Percentiles rank a stretch among this genome's conserved stretches.
Conservation (phyloP, 2,113 vertebrate species). For the Megalops atlanticus region DNA sequence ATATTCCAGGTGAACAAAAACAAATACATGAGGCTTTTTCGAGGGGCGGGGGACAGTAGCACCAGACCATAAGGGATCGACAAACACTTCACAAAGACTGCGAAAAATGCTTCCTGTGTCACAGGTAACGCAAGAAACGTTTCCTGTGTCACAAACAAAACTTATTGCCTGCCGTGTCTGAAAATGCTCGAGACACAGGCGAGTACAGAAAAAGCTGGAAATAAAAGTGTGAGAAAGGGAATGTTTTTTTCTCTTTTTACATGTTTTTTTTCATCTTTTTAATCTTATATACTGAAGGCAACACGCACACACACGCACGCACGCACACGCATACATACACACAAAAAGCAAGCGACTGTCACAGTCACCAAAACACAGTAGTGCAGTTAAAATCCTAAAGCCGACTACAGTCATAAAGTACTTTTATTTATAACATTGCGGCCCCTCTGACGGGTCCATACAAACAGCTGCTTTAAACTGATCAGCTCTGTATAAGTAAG, state of each 20-base stretch:
- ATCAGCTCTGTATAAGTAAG: slow-evolving; percentile 83
- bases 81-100: slow-evolving; percentile 78
- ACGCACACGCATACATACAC: slow-evolving; percentile 42
- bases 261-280: slow-evolving; percentile 50
- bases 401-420: slow-evolving; percentile 77
- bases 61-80: slow-evolving; percentile 80
- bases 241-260: slow-evolving; percentile 49
- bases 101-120: slow-evolving; percentile 74
- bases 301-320: slow-evolving; percentile 44
- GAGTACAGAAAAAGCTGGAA: slow-evolving; percentile 62
- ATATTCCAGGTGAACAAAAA: neutral
- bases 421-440: slow-evolving; percentile 62
- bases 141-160: slow-evolving; percentile 82
- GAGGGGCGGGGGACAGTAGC: slow-evolving; percentile 58
- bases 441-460: slow-evolving; percentile 72
- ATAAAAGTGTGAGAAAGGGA: slow-evolving; percentile 77
- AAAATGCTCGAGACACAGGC: slow-evolving; percentile 64
- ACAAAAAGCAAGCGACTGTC: slow-evolving; percentile 77
- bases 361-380: slow-evolving; percentile 79
- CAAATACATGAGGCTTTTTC: too few relatives aligned
- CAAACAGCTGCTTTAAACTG: slow-evolving; percentile 81
- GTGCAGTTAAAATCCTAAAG: slow-evolving; percentile 82
- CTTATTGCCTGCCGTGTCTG: slow-evolving; percentile 76
- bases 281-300: slow-evolving; percentile 75
- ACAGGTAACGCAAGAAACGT: slow-evolving; percentile 67